Percentiles rank a stretch among this genome's conserved stretches.
phyloP scores from a whole-genome alignment of 2,113 vertebrate genomes.

The Synchiropus splendidus region DNA sequence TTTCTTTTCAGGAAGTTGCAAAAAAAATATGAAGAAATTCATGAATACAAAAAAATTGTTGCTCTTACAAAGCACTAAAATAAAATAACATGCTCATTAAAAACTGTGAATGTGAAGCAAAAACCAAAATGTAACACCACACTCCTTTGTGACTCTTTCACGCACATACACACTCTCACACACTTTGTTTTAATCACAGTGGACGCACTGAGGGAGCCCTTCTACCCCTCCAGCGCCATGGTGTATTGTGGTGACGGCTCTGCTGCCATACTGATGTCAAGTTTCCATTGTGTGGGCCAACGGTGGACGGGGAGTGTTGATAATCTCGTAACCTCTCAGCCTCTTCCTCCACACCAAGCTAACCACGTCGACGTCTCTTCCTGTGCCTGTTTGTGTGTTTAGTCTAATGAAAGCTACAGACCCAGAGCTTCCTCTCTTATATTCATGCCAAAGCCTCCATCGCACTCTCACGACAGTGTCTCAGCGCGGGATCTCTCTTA shows the following conservation, averaged over 20 bases:
- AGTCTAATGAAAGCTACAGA: constrained; percentile 44
- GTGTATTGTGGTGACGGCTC: constrained; percentile 32
- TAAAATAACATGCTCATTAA: too few species aligned
- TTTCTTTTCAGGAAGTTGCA: too few species aligned
- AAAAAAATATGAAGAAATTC: too few species aligned
- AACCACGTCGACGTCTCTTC: constrained; percentile 16
- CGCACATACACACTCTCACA: constrained; percentile 12
- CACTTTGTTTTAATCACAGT: constrained; percentile 36
- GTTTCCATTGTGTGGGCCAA: constrained; percentile 53
- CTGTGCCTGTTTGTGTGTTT: constrained; percentile 20
- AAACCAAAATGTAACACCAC: too few species aligned
- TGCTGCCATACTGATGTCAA: constrained; percentile 49
- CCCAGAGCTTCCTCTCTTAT: background rate
- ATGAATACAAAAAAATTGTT: too few species aligned
- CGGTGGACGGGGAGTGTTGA: constrained; percentile 40
- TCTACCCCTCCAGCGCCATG: constrained; percentile 27
- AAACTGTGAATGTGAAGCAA: too few species aligned
- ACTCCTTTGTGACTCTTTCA: background rate
- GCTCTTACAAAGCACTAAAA: too few species aligned
- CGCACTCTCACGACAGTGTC: constrained; percentile 17
- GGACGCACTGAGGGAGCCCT: constrained; percentile 32
- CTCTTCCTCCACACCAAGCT: constrained; percentile 32
- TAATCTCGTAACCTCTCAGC: constrained; percentile 47
- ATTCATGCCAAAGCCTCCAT: constrained; percentile 8
- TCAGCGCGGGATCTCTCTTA: constrained; percentile 27